A percentile compares a stretch with the other conserved stretches of the same genome.
These are phyloP conservation scores for Pterophyllum scalare DNA, from an alignment of 2,113 vertebrate species.

Conservation along the genomic window DNA sequence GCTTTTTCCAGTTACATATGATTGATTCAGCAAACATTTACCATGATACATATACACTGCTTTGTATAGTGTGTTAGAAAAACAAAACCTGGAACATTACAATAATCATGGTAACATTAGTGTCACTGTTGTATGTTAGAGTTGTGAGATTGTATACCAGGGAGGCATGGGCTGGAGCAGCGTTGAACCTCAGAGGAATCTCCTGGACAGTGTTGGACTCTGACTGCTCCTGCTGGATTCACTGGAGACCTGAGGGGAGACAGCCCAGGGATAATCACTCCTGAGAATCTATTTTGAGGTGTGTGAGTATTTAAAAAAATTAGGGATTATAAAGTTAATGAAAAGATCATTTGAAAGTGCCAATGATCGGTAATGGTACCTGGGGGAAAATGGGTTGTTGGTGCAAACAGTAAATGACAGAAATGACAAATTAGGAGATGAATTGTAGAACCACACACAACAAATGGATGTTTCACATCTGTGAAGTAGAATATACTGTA, in stretches of 20 bases:
- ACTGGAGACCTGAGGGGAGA: slow-evolving; percentile 81
- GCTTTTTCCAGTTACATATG: too few relatives aligned
- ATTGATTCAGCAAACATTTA: too few relatives aligned
- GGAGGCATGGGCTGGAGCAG: slow-evolving; percentile 79
- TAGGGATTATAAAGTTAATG: background rate
- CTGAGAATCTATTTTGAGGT: too few relatives aligned
- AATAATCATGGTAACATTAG: background rate
- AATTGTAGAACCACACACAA: background rate
- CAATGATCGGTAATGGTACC: too few relatives aligned
- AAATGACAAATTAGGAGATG: background rate
- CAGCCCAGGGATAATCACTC: too few relatives aligned
- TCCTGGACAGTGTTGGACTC: slow-evolving; percentile 80
- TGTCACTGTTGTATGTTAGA: background rate
- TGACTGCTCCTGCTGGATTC: slow-evolving; percentile 65
- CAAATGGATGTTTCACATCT: background rate
- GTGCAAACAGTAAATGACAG: background rate
- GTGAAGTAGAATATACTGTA: background rate
- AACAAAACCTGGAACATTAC: background rate
- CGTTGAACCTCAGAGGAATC: slow-evolving; percentile 79
- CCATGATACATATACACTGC: too few relatives aligned
- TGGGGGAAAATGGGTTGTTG: too few relatives aligned
- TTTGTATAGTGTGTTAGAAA: background rate
- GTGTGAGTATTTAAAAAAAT: too few relatives aligned
- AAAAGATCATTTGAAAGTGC: too few relatives aligned
- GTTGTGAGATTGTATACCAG: slow-evolving; percentile 68